A percentile compares a stretch with the other conserved stretches of the same genome.
Evolutionary conservation across 1,140 invertebrate species (phyloP).

Genomic region (Drosophila simulans): DNA sequence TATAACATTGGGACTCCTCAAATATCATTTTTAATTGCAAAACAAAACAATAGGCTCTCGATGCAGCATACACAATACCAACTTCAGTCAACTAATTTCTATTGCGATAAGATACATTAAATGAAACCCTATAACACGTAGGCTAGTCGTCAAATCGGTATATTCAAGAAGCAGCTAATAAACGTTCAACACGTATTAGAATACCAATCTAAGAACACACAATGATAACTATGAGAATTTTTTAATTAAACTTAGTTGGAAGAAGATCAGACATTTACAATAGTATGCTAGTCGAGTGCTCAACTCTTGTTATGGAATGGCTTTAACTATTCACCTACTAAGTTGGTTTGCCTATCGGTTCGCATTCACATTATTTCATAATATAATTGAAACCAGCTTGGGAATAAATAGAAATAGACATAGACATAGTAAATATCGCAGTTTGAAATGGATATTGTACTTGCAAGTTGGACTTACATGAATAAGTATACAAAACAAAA

Average conservation of each 20-base stretch:
- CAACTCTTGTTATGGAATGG: conserved; percentile 25
- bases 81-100: conserved; percentile 9
- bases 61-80: neutral
- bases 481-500: conserved; percentile 11
- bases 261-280: conserved; percentile 4
- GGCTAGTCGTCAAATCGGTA: conserved; percentile 8
- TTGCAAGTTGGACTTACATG: conserved; percentile 5
- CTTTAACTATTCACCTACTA: conserved; percentile 11
- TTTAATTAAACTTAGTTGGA: conserved; percentile 10
- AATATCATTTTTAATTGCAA: conserved; percentile 18
- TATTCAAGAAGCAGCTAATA: conserved; percentile 14
- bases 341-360: conserved; percentile 13
- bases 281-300: conserved; percentile 20
- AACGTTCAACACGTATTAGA: conserved; percentile 34
- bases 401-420: conserved; percentile 2
- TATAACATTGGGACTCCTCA: conserved; percentile 21
- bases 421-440: neutral
- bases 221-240: conserved; percentile 12
- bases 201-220: conserved; percentile 9
- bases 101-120: neutral
- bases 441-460: conserved; percentile 7
- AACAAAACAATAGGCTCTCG: conserved; percentile 10
- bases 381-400: conserved; percentile 10
- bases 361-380: conserved; percentile 2
- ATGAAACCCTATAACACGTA: conserved; percentile 4